These are phyloP conservation scores for Glossosoma conforme DNA, from an alignment of 1,140 invertebrate species.

Conservation along the genomic window DNA sequence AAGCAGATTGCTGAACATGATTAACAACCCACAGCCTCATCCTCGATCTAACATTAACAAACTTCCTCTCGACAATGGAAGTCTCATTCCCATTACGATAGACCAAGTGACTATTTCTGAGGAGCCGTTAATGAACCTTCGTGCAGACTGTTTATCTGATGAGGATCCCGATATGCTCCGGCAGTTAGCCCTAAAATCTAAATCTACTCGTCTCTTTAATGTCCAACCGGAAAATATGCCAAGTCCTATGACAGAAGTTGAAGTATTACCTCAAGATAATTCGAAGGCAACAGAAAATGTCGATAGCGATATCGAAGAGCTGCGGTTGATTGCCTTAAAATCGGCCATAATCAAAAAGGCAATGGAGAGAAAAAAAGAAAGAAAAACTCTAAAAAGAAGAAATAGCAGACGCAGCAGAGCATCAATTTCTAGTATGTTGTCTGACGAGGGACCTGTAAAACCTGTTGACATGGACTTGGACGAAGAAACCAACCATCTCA, in stretches of 20 bases:
- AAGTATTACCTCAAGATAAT: not conserved
- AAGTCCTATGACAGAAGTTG: too few relatives aligned
- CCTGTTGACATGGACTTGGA: not conserved
- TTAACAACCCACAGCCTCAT: not conserved
- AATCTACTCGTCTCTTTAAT: slow-evolving; percentile 34
- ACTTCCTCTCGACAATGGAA: not conserved
- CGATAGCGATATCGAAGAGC: slow-evolving; percentile 45
- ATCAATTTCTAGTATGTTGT: slow-evolving; percentile 8
- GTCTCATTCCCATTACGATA: too few relatives aligned
- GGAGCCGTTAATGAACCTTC: not conserved
- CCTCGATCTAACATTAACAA: not conserved
- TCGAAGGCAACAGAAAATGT: slow-evolving; percentile 35
- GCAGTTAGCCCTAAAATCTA: slow-evolving; percentile 44
- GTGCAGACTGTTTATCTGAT: slow-evolving; percentile 38
- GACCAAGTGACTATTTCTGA: not conserved
- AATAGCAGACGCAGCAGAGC: slow-evolving; percentile 13
- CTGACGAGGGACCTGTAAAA: slow-evolving; percentile 16
- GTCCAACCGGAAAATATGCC: too few relatives aligned
- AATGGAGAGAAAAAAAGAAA: slow-evolving; percentile 42
- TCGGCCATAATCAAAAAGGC: slow-evolving; percentile 47
- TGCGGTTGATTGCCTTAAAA: slow-evolving; percentile 46
- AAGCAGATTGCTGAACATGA: slow-evolving; percentile 11
- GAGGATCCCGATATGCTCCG: slow-evolving; percentile 45
- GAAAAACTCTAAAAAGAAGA: slow-evolving; percentile 8
- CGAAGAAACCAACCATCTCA: slow-evolving; percentile 36